Evolutionary conservation across 2,797 vertebrate genomes (phyloP).

Genomic region (Phylloscopus collybita): DNA sequence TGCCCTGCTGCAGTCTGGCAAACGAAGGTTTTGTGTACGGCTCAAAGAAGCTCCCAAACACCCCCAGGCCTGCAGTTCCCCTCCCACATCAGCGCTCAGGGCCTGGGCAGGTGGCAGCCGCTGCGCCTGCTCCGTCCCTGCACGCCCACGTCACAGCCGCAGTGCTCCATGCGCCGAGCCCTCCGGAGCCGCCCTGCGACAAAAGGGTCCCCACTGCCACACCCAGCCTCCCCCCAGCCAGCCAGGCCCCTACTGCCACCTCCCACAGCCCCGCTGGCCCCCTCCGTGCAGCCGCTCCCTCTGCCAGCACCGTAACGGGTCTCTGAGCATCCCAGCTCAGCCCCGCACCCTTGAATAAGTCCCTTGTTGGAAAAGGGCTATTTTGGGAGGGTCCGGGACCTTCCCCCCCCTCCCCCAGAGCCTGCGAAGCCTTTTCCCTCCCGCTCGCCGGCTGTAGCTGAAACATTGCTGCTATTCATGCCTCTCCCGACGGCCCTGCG

Average conservation of each 20-base stretch:
- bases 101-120: conserved; percentile 32
- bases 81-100: not conserved
- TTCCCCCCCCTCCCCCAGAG: conserved; percentile 22
- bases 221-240: not conserved
- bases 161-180: not conserved
- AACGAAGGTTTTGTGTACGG: not conserved
- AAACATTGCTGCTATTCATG: conserved; percentile 66
- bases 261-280: fast-evolving
- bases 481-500: not conserved
- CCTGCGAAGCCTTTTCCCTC: not conserved
- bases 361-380: conserved; percentile 51
- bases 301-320: not conserved
- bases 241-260: not conserved
- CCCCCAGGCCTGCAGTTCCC: not conserved
- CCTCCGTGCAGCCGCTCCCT: fast-evolving
- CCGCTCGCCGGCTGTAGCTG: conserved; percentile 22
- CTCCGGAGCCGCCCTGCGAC: not conserved
- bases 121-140: conserved; percentile 23
- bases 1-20: not conserved
- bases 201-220: conserved; percentile 13
- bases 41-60: not conserved
- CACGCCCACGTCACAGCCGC: conserved; percentile 19
- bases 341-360: conserved; percentile 25
- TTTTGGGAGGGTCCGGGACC: conserved; percentile 30
- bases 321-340: not conserved